Evolutionary conservation across 2,888 invertebrate species (phyloP).

Genomic region (Melieria crassipennis): DNA sequence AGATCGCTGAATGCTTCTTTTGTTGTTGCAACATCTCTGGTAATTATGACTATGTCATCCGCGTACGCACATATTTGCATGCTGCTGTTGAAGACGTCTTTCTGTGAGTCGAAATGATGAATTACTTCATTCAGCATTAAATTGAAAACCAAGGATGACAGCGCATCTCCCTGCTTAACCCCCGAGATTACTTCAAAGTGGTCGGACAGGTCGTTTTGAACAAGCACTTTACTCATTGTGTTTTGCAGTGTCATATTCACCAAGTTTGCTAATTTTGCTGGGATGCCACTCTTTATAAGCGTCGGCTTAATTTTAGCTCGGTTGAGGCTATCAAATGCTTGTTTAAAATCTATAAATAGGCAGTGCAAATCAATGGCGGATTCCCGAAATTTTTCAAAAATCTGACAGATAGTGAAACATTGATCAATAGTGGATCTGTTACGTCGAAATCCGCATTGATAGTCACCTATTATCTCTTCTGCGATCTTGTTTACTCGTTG

Average conservation of each 20-base stretch:
- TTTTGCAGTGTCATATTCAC: slow-evolving; percentile 15
- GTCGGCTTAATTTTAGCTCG: background rate
- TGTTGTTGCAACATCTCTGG: slow-evolving; percentile 7
- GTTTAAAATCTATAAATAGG: slow-evolving; percentile 20
- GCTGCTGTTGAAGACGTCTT: slow-evolving; percentile 1
- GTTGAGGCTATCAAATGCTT: slow-evolving; percentile 14
- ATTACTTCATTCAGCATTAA: slow-evolving; percentile 2
- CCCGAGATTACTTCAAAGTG: slow-evolving; percentile 19
- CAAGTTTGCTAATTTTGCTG: slow-evolving; percentile 12
- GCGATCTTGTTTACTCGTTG: slow-evolving; percentile 19
- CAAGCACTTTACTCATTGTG: slow-evolving; percentile 15
- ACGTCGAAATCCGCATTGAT: slow-evolving; percentile 21
- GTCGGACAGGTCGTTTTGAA: slow-evolving; percentile 7
- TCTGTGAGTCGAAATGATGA: background rate
- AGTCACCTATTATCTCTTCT: slow-evolving; percentile 23
- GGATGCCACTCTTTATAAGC: slow-evolving; percentile 16
- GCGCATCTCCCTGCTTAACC: slow-evolving; percentile 14
- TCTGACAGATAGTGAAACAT: slow-evolving; percentile 23
- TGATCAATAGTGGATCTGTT: slow-evolving; percentile 25
- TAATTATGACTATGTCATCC: slow-evolving; percentile 1
- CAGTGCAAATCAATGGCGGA: slow-evolving; percentile 14
- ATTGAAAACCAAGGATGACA: slow-evolving; percentile 14
- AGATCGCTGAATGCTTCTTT: slow-evolving; percentile 6
- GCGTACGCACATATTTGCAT: background rate
- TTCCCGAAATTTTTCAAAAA: slow-evolving; percentile 13